A percentile compares a stretch with the other conserved stretches of the same genome.
These are phyloP conservation scores for Thomomys bottae DNA, from an alignment of 2,113 vertebrate species.

Conservation along the genomic window DNA sequence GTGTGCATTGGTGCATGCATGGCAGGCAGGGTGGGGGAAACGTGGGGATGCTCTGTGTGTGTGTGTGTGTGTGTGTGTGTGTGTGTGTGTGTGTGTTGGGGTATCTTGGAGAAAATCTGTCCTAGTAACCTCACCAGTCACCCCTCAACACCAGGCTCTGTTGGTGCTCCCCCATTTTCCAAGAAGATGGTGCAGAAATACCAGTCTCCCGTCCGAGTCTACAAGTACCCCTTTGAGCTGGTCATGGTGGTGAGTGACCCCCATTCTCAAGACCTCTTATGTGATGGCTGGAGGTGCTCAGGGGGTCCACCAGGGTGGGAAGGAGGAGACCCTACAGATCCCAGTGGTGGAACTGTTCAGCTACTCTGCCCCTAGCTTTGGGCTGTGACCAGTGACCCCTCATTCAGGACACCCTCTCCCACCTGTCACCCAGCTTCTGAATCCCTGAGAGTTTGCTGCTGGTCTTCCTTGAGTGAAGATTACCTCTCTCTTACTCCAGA, in stretches of 20 bases:
- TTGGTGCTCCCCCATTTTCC: neutral
- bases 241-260: slow-evolving; percentile 91
- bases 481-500: neutral
- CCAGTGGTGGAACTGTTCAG: neutral
- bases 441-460: neutral
- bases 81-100: neutral
- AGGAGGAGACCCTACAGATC: neutral
- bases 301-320: neutral
- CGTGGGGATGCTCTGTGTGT: neutral
- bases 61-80: neutral
- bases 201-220: slow-evolving; percentile 90
- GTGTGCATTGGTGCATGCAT: neutral
- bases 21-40: neutral
- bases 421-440: neutral
- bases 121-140: neutral
- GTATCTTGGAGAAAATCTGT: neutral
- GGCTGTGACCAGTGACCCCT: neutral
- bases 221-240: slow-evolving; percentile 92
- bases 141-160: slow-evolving; percentile 25
- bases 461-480: neutral
- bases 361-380: neutral
- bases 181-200: slow-evolving; percentile 90
- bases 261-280: neutral
- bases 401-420: neutral
- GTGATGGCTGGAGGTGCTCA: neutral